A percentile compares a stretch with the other conserved stretches of the same genome.
phyloP scores from a whole-genome alignment of 2,113 vertebrate genomes.

The Chiloscyllium plagiosum region DNA sequence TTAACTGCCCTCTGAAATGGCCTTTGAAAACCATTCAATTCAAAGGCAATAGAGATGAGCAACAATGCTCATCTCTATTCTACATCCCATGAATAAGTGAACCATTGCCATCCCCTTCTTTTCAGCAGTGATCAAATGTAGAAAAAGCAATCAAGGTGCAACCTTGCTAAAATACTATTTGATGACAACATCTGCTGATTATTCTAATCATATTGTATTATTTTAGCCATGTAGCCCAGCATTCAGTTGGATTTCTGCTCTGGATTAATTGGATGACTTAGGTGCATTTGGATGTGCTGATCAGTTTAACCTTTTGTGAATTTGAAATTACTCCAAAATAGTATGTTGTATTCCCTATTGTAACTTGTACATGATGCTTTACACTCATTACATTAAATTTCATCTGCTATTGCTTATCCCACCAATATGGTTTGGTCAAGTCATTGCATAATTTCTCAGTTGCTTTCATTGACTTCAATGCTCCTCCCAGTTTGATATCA shows the following conservation, averaged over 20 bases:
- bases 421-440: neutral
- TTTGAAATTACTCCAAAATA: neutral
- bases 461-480: neutral
- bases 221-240: neutral
- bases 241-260: neutral
- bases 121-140: neutral
- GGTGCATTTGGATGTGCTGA: neutral
- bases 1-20: too few relatives aligned
- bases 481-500: neutral
- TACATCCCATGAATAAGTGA: neutral
- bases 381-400: neutral
- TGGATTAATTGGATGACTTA: neutral
- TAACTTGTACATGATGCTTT: neutral
- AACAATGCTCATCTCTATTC: too few relatives aligned
- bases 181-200: neutral
- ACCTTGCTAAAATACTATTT: neutral
- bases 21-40: too few relatives aligned
- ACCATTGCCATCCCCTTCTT: neutral
- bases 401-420: neutral
- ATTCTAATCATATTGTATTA: neutral
- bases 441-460: neutral
- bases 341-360: neutral
- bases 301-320: neutral
- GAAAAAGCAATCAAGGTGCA: neutral
- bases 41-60: too few relatives aligned